A percentile compares a stretch with the other conserved stretches of the same genome.
phyloP scores from a whole-genome alignment of 2,888 invertebrate species.

The Leptinotarsa juncta region DNA sequence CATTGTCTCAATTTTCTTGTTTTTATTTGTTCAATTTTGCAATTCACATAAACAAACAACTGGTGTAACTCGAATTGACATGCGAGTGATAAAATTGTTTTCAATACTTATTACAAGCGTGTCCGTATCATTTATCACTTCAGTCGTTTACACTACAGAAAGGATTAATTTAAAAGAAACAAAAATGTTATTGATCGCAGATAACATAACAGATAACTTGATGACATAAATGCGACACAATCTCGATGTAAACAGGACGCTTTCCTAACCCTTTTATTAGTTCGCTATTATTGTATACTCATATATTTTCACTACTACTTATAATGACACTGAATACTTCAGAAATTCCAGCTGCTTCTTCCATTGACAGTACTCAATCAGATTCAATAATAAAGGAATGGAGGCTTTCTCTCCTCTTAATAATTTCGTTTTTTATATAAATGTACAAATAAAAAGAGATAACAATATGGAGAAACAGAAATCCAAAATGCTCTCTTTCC shows the following conservation, averaged over 20 bases:
- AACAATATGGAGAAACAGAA: too few species aligned
- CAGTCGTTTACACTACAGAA: neutral
- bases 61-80: neutral
- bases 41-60: constrained; percentile 9
- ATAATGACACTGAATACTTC: too few species aligned
- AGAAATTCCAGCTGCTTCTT: too few species aligned
- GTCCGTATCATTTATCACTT: constrained; percentile 15
- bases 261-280: neutral
- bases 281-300: neutral
- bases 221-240: constrained; percentile 24
- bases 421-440: too few species aligned
- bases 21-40: neutral
- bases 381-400: too few species aligned
- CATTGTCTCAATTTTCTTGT: neutral
- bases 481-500: too few species aligned
- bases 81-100: neutral
- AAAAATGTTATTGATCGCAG: constrained; percentile 5
- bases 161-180: neutral
- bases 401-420: too few species aligned
- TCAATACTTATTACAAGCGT: constrained; percentile 5
- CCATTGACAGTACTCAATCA: too few species aligned
- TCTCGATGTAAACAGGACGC: constrained; percentile 5
- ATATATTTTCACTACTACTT: neutral
- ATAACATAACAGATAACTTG: constrained; percentile 23
- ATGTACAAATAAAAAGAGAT: too few species aligned